phyloP scores from a whole-genome alignment of 2,888 invertebrate genomes.

The Caenorhabditis sp. region DNA sequence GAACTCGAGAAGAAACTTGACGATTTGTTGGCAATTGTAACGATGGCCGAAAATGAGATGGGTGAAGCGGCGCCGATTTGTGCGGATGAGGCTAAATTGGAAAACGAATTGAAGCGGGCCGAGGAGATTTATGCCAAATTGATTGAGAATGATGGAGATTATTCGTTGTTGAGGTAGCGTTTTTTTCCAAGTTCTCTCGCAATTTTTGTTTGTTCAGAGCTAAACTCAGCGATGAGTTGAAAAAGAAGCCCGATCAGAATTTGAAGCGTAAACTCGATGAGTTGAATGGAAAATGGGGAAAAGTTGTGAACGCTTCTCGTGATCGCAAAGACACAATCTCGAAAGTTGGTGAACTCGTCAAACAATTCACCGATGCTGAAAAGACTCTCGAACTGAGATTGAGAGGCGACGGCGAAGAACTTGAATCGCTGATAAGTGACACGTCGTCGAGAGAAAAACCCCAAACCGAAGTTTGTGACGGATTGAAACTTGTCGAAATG shows the following conservation, averaged over 20 bases:
- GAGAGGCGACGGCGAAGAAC: slow-evolving; percentile 45
- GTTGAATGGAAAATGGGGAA: slow-evolving; percentile 90
- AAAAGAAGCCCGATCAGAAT: slow-evolving; percentile 76
- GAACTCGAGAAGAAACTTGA: slow-evolving; percentile 49
- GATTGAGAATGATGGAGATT: slow-evolving; percentile 89
- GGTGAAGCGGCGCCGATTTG: slow-evolving; percentile 77
- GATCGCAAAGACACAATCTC: slow-evolving; percentile 74
- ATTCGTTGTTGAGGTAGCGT: slow-evolving; percentile 76
- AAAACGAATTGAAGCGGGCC: slow-evolving; percentile 77
- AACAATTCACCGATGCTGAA: slow-evolving; percentile 48
- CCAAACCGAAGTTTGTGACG: slow-evolving; percentile 32
- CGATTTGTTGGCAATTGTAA: slow-evolving; percentile 31
- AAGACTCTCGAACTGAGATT: slow-evolving; percentile 39
- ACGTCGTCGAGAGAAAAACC: not conserved
- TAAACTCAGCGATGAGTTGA: slow-evolving; percentile 71
- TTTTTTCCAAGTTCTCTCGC: slow-evolving; percentile 7
- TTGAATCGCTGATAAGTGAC: slow-evolving; percentile 27
- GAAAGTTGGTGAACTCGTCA: slow-evolving; percentile 53
- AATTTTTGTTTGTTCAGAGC: slow-evolving; percentile 19
- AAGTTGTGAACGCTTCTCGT: slow-evolving; percentile 84
- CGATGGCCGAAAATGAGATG: slow-evolving; percentile 35
- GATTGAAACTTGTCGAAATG: slow-evolving; percentile 43
- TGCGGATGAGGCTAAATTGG: slow-evolving; percentile 83
- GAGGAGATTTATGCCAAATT: slow-evolving; percentile 86
- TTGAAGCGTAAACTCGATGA: slow-evolving; percentile 81